Base-by-base conservation (phyloP, 1,140 invertebrate genomes). In the Drosophila erecta region DNA sequence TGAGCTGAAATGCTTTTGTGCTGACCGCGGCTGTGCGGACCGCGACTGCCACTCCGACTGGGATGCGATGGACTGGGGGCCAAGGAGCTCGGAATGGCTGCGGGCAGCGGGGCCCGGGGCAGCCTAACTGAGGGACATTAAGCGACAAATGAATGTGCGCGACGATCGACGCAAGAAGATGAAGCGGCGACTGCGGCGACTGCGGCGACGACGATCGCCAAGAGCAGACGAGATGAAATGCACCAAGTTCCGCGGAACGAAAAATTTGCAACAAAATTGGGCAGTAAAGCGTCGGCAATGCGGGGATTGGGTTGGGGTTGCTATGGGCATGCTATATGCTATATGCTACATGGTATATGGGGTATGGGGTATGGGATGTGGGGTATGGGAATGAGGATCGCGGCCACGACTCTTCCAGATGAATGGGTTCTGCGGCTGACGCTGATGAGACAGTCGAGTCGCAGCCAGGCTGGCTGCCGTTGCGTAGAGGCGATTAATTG, bases 261-360 rank as follows among this genome's bases (percentile, higher is more conserved):
- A 81, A 85, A 86, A 81, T 86, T 86, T 87, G 83, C 83, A 87
- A 86, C 83, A 86, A 86, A 86, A 86, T 86, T 86, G 83, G 83
- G 83, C 83, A 86, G 83, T 87, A 86, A 86, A 87, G 75, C 81
- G 69, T 59, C 60, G 79, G 62, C 46, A 66, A 54, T 70, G 69
- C 50, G 54, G 38, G 43, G 74, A 59, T 64, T 73, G 58, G 7
- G 6, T n/a, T 47, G 64, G 44, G 50, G 51, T 22, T 14, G 35
- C 35, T 33, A 14, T 37, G 46, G 35, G 11, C 27, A 54, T 54
- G 47, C 22, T 11, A 15, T 11, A 11, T 35, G 50, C 22, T 24
- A 24, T 40, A 54, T 54, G 47, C n/a, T 11, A 15, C 2, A 11
- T 35, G 50, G 55, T 15, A 43, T 8, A 8, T 1, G 3, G 17